These are phyloP conservation scores for Zosterops japonicus DNA, from an alignment of 2,113 vertebrate species.

Conservation along the genomic window DNA sequence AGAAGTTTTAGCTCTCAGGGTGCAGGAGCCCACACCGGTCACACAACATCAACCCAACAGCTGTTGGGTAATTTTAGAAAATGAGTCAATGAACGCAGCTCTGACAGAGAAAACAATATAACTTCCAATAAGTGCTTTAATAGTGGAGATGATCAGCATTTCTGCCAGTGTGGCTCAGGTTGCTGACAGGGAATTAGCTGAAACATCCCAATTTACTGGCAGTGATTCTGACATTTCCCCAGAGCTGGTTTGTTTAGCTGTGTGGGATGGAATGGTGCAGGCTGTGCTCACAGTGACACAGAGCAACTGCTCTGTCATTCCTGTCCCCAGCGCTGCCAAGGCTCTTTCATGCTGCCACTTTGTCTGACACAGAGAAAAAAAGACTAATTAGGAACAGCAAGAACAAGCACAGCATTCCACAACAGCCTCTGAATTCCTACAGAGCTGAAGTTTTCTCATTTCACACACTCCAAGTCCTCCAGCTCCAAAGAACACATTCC, in stretches of 20 bases:
- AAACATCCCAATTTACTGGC: fast-evolving
- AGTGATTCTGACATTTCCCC: fast-evolving
- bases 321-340: background rate
- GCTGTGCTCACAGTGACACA: background rate
- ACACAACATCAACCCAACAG: background rate
- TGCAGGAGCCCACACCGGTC: background rate
- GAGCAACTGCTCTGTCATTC: background rate
- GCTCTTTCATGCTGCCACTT: background rate
- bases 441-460: background rate
- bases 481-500: background rate
- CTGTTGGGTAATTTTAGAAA: background rate
- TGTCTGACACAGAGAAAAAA: background rate
- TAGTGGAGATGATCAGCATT: background rate
- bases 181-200: background rate
- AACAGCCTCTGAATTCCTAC: background rate
- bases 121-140: background rate
- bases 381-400: background rate
- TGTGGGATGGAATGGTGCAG: background rate
- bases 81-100: background rate
- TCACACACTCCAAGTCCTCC: background rate
- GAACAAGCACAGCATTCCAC: background rate
- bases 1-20: background rate
- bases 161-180: background rate
- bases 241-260: background rate
- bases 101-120: background rate